phyloP scores from a whole-genome alignment of 1,140 invertebrate genomes.

The Papilio polyxenes region DNA sequence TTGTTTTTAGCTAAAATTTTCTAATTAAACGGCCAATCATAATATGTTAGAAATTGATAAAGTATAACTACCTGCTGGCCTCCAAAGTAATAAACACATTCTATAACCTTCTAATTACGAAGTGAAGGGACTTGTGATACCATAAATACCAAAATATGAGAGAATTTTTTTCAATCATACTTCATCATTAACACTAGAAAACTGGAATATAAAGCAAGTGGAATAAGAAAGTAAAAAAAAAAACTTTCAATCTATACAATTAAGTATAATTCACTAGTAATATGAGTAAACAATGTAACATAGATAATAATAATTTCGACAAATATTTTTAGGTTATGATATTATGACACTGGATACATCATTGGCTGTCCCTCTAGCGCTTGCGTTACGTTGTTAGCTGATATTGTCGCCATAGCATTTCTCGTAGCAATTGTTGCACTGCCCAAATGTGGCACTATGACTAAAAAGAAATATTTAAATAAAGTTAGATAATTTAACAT shows the following conservation, averaged over 20 bases:
- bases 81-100: background rate
- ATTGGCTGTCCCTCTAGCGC: slow-evolving; percentile 85
- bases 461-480: slow-evolving; percentile 76
- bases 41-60: background rate
- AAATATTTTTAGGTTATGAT: background rate
- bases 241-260: too few relatives aligned
- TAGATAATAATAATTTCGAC: background rate
- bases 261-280: background rate
- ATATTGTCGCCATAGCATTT: slow-evolving; percentile 88
- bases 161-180: too few relatives aligned
- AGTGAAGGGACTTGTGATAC: background rate
- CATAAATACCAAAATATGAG: background rate
- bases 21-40: background rate
- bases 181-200: too few relatives aligned
- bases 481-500: slow-evolving; percentile 20
- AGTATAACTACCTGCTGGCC: background rate
- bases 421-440: slow-evolving; percentile 90
- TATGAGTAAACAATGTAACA: too few relatives aligned
- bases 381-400: slow-evolving; percentile 90
- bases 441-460: slow-evolving; percentile 92
- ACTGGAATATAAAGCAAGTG: background rate
- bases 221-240: background rate
- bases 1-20: too few relatives aligned
- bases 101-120: background rate
- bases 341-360: slow-evolving; percentile 68